Evolutionary conservation across 2,888 invertebrate genomes (phyloP), one percentile per base, ranked within the genome.

Genomic region (Thera britannica): DNA sequence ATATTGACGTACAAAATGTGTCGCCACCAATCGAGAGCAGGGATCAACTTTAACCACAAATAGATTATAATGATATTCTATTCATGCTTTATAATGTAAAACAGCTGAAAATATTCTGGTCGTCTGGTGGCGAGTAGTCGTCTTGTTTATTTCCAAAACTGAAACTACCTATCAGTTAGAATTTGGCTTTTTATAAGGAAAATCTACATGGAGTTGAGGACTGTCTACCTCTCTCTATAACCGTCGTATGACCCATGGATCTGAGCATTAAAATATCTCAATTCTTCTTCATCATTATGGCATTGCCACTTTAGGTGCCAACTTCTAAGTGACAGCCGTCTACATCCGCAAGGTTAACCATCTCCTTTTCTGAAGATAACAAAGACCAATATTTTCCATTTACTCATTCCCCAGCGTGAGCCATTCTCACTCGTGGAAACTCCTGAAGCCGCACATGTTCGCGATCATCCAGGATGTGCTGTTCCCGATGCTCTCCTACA

Each of bases 401-500:
- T 11, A 35, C 23, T 58, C 57, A 1, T 63, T 72, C 44, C 35
- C 36, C 80, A 96, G 97, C 87, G 97, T 98, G 35, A 96, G 96
- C 76, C 98, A 99, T 90, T 96, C 98, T 1, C 96, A 96, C 83
- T 98, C 98, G 0, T 99, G 99, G 99, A 98, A 98, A 88, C 95
- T 98, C 78, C 95, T 99, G 80, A 99, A 99, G 89, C 98, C 98
- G 5, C 98, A 99, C 88, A 98, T 99, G 96, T 96, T 97, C 80
- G 97, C 97, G 46, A 97, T 99, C 72, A 97, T 99, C 79, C 97
- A 98, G 87, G 98, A 99, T 83, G 97, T 99, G 44, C 94, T 99
- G 61, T 99, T 99, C 89, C 99, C 99, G 0, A 95, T 99, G 67
- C 96, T 99, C 96, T 99, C 98, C 64, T 98, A 99, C 90, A 98